phyloP scores from a whole-genome alignment of 2,888 invertebrate genomes.

The Antheraea assamensis region DNA sequence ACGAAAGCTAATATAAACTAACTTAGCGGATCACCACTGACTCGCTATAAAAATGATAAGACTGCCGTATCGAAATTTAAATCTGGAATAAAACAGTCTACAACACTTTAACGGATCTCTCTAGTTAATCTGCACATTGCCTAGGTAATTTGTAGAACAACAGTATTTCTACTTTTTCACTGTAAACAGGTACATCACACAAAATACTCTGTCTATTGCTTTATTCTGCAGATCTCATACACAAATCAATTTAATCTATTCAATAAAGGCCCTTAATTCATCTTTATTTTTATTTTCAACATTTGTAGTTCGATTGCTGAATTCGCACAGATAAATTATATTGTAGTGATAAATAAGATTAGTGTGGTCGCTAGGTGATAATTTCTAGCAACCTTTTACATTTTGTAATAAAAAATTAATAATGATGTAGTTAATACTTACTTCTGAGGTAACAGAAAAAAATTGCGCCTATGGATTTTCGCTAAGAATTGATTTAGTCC shows the following conservation, averaged over 20 bases:
- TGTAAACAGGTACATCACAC: not conserved
- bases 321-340: not conserved
- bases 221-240: not conserved
- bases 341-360: not conserved
- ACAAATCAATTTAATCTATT: not conserved
- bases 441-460: not conserved
- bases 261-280: not conserved
- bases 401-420: not conserved
- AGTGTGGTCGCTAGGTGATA: not conserved
- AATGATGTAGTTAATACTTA: not conserved
- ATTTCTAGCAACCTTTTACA: not conserved
- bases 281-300: not conserved
- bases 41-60: too few species aligned
- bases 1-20: too few species aligned
- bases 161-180: too few species aligned
- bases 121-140: too few species aligned
- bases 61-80: too few species aligned
- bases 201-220: not conserved
- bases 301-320: not conserved
- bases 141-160: too few species aligned
- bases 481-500: not conserved
- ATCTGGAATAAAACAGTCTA: too few species aligned
- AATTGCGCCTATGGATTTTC: not conserved
- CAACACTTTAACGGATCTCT: too few species aligned
- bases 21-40: too few species aligned